Evolutionary conservation across 2,113 vertebrate genomes (phyloP), one percentile per base, ranked within the genome.

Genomic region (Poeciliopsis turrubarensis): DNA sequence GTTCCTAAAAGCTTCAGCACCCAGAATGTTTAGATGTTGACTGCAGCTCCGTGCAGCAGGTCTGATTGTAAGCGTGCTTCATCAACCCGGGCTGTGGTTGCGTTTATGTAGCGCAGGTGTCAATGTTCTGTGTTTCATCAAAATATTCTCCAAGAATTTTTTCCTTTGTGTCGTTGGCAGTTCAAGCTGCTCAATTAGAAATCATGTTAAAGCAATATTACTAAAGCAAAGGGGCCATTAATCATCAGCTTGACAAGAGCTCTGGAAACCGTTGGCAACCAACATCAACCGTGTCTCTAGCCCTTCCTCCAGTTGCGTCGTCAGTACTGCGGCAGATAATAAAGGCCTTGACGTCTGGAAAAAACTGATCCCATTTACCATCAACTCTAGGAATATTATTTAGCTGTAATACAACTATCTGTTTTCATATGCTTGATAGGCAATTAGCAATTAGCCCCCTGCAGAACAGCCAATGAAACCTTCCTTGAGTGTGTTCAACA

Each of bases 191-290:
- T 81, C 83, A 68, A 87, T 90, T 91, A 90, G 87, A 91, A 90
- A 84, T 87, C 66, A 75, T 86, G 80, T 86, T 92, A 81, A 79
- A 92, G 83, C 85, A 91, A 90, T 86, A 93, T 80, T 81, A 60
- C 77, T 60, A 5, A 65, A 84, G 81, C 73, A 86, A 73, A 79
- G 82, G 54, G 78, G 65, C 83, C 91, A 94, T 94, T 91, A 93
- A 94, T 94, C 92, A 94, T 84, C 70, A 72, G 68, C 32, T 22
- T 92, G 91, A 92, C 92, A 91, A 67, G 68, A 70, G 81, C 74
- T 91, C 86, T 92, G 92, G 91, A 93, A 79, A 88, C 71, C 87
- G 87, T 92, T 91, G 88, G 87, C 65, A 47, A 57, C 17, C 34
- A 86, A 69, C 87, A 91, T 91, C 86, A 89, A 88, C 78, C 29